phyloP scores from a whole-genome alignment of 2,113 vertebrate species.

The Pseudonaja textilis region DNA sequence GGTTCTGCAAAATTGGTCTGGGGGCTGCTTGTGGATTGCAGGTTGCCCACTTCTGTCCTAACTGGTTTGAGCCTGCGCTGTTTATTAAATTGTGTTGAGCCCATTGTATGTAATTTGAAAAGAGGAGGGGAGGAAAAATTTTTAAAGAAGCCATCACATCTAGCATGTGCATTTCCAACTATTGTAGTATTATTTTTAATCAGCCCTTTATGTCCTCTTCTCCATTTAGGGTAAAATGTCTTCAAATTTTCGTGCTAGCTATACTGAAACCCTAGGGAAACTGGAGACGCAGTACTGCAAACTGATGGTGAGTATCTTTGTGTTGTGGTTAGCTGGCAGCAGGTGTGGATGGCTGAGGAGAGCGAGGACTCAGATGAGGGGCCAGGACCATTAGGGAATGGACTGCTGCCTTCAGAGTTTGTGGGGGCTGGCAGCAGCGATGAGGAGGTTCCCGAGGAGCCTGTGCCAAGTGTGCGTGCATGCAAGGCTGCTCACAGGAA shows the following conservation, averaged over 20 bases:
- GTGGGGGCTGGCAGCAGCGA: too few relatives aligned
- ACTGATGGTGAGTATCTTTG: constrained; percentile 81
- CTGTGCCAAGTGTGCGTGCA: too few relatives aligned
- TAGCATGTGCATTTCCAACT: not conserved
- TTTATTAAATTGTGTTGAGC: not conserved
- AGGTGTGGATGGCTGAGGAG: too few relatives aligned
- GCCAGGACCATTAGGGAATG: too few relatives aligned
- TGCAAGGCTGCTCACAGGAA: too few relatives aligned
- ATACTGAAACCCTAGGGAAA: constrained; percentile 89
- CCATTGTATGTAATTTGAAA: not conserved
- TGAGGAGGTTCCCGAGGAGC: too few relatives aligned
- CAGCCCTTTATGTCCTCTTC: constrained; percentile 12
- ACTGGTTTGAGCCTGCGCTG: not conserved
- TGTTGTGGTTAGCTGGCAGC: too few relatives aligned
- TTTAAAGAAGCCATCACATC: not conserved
- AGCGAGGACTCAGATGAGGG: too few relatives aligned
- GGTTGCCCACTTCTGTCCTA: not conserved
- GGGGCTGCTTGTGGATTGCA: not conserved
- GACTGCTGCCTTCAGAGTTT: too few relatives aligned
- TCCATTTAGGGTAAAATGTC: constrained; percentile 83
- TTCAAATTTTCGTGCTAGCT: constrained; percentile 86
- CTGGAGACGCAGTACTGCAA: constrained; percentile 96
- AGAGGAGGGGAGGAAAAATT: not conserved
- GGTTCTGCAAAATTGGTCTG: not conserved
- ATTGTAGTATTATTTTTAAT: not conserved